A percentile compares a stretch with the other conserved stretches of the same genome.
phyloP scores from a whole-genome alignment of 2,113 vertebrate species.

The Spermophilus dauricus region DNA sequence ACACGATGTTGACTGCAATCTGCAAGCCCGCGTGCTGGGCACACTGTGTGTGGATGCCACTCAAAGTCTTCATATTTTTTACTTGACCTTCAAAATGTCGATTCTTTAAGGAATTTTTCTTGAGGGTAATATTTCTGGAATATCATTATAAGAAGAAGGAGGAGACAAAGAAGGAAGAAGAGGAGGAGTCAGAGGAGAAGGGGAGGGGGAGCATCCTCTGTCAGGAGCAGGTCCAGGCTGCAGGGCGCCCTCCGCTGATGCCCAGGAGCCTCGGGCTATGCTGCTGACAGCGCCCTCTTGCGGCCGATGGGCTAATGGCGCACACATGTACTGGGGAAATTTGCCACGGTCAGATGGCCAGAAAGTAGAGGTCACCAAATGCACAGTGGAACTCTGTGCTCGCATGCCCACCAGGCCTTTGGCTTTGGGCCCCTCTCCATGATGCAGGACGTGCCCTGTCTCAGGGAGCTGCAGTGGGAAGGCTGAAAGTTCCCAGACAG shows the following conservation, averaged over 20 bases:
- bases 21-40: no score
- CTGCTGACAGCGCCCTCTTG: not conserved
- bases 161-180: not conserved
- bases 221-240: not conserved
- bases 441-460: no score
- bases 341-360: not conserved
- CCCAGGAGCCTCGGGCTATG: no score
- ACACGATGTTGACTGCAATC: rapidly evolving
- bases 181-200: no score
- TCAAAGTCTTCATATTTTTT: not conserved
- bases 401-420: no score
- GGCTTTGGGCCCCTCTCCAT: no score
- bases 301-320: rapidly evolving
- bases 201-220: not conserved
- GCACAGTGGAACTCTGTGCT: no score
- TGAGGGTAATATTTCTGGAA: not conserved
- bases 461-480: no score
- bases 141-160: not conserved
- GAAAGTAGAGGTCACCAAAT: not conserved
- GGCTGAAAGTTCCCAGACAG: no score
- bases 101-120: not conserved
- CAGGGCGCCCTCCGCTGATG: no score
- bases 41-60: rapidly evolving
- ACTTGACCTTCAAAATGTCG: not conserved
- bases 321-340: not conserved